Conservation (phyloP, 1,140 invertebrate genomes). For the Chionoecetes opilio region DNA sequence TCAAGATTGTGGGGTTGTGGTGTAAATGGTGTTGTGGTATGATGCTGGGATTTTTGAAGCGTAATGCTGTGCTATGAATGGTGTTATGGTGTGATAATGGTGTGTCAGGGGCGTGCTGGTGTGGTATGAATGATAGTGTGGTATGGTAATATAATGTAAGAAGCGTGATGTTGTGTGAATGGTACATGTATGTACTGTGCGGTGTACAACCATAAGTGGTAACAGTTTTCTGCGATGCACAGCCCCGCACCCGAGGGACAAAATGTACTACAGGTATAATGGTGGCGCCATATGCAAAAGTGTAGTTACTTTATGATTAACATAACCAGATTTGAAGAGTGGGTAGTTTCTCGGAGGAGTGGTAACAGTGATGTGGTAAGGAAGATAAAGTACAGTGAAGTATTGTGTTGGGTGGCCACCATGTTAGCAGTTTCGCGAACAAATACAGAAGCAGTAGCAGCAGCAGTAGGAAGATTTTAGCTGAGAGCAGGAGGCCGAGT, state of each 20-base stretch:
- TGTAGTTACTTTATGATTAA: not conserved
- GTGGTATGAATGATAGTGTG: not conserved
- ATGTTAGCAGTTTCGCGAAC: not conserved
- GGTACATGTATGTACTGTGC: too few species aligned
- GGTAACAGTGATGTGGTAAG: too few species aligned
- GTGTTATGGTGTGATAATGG: not conserved
- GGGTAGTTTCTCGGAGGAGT: too few species aligned
- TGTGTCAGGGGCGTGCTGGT: too few species aligned
- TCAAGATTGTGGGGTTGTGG: not conserved
- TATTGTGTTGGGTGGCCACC: not conserved
- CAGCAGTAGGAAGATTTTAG: slow-evolving; percentile 3
- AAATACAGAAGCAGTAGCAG: not conserved
- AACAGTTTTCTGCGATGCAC: too few species aligned
- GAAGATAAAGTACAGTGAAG: too few species aligned
- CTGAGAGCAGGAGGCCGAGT: not conserved
- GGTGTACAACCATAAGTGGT: too few species aligned
- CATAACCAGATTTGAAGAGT: not conserved
- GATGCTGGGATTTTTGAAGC: too few species aligned
- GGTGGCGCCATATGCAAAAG: not conserved
- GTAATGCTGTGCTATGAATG: not conserved
- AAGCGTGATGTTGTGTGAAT: not conserved
- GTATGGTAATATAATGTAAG: not conserved
- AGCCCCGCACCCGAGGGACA: not conserved
- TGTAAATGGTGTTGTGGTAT: not conserved
- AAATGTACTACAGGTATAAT: not conserved